Evolutionary conservation across 2,113 vertebrate species (phyloP).

Genomic region (Empidonax traillii): DNA sequence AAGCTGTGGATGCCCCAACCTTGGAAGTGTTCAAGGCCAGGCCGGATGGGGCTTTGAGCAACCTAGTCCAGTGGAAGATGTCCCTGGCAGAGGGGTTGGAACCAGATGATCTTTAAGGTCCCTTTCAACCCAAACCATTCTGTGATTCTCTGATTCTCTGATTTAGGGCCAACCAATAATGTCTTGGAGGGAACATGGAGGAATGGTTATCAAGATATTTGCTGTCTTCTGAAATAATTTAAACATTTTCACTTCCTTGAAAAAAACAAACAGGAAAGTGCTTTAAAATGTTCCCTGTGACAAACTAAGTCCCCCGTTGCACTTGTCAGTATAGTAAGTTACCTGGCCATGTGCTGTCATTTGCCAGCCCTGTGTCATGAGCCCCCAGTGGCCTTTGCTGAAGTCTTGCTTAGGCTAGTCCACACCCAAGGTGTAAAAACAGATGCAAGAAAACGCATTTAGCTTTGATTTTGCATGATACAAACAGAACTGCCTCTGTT

Average conservation of each 20-base stretch:
- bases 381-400: neutral
- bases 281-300: neutral
- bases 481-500: neutral
- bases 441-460: neutral
- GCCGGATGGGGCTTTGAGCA: neutral
- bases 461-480: neutral
- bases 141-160: neutral
- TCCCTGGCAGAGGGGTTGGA: neutral
- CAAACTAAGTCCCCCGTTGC: neutral
- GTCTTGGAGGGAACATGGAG: neutral
- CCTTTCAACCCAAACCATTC: neutral
- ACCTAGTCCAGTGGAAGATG: neutral
- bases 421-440: neutral
- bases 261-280: neutral
- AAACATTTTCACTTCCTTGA: neutral
- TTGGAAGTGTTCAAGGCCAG: neutral
- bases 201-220: neutral
- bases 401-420: neutral
- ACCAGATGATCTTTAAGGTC: neutral
- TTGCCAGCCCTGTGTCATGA: neutral
- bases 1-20: neutral
- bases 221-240: neutral
- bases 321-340: neutral
- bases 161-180: rapidly evolving
- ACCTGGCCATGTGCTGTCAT: neutral